Conservation (phyloP, 53 echinoderm and acorn worm species). For the Temnopleurus reevesii region DNA sequence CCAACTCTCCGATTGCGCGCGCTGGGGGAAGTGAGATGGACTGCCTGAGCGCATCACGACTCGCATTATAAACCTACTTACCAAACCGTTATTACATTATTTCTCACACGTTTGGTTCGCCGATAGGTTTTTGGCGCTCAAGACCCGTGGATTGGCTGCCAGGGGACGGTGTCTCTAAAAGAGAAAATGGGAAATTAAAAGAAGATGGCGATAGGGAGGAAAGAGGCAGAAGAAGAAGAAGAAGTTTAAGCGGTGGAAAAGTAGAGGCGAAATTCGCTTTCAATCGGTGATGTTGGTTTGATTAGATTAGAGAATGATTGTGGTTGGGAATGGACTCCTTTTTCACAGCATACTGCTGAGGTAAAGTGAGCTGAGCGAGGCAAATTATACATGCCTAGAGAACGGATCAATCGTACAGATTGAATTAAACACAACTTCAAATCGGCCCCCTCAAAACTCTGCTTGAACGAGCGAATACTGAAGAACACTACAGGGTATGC, state of each 20-base stretch:
- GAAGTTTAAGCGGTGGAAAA: slow-evolving; percentile 23
- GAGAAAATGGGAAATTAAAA: slow-evolving; percentile 5
- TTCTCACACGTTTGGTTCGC: slow-evolving; percentile 42
- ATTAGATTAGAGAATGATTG: slow-evolving; percentile 58
- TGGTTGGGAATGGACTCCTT: slow-evolving; percentile 50
- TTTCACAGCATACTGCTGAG: slow-evolving; percentile 40
- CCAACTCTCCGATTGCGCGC: slow-evolving; percentile 40
- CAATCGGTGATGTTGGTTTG: slow-evolving; percentile 52
- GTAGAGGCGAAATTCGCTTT: slow-evolving; percentile 35
- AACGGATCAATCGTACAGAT: slow-evolving; percentile 46
- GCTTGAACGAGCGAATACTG: slow-evolving; percentile 18
- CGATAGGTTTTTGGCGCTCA: slow-evolving; percentile 18
- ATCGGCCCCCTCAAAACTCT: slow-evolving; percentile 28
- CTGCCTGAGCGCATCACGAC: slow-evolving; percentile 33
- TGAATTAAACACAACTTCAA: slow-evolving; percentile 49
- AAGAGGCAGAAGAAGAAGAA: background rate
- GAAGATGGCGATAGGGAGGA: background rate
- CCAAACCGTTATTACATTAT: slow-evolving; percentile 57
- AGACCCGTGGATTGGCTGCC: slow-evolving; percentile 36
- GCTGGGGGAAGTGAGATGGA: slow-evolving; percentile 8
- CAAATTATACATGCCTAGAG: slow-evolving; percentile 58
- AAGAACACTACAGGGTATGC: slow-evolving; percentile 38
- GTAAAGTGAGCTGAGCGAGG: slow-evolving; percentile 38
- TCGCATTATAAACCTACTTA: slow-evolving; percentile 60
- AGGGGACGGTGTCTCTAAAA: background rate